Base-by-base conservation (phyloP, 2,113 vertebrate genomes). In the Albula goreensis region DNA sequence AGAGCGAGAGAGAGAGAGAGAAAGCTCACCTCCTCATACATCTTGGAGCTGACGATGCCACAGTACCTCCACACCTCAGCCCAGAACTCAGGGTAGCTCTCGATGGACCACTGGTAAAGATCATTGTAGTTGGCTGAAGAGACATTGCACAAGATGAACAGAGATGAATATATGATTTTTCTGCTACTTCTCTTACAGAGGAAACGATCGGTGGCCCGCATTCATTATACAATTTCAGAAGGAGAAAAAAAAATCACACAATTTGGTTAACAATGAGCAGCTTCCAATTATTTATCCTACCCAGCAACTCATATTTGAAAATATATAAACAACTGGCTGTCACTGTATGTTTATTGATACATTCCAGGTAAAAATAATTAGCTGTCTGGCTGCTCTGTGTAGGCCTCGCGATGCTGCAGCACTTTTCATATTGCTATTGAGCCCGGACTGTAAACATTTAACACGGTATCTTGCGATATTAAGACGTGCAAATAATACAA, bases 61-160 rank as follows among this genome's bases (percentile, higher is more conserved):
- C 97, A 97, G 94, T 96, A 99, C 41, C 96, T 94, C 98, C 98
- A 99, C 90, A 99, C 97, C 13, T 98, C 94, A 0, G 93, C 95
- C 98, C 98, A 99, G 91, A 99, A 99, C 89, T 99, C 97, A 0
- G 96, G 74, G 85, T 97, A 99, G 5, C 90, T 96, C 79, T 96
- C 95, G 89, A 99, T 96, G 0, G 98, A 99, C 98, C 98, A 99
- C 87, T 97, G 96, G 91, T 98, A 99, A 0, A 99, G 91, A 50
- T 99, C 97, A 22, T 93, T 87, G 50, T 99, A 99, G 93, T 95
- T 98, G 9, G 89, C 98, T 96, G 51, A 8, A 86, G 57, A 85
- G 52, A 84, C 15, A 81, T 19, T 78, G 48, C 48, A 57, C n/a
- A 52, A 57, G 13, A 25, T 51, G 50, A 79, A 50, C 5, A 10